Base-by-base conservation (phyloP, 2,888 invertebrate genomes). In the Fissipunctia ypsillon region DNA sequence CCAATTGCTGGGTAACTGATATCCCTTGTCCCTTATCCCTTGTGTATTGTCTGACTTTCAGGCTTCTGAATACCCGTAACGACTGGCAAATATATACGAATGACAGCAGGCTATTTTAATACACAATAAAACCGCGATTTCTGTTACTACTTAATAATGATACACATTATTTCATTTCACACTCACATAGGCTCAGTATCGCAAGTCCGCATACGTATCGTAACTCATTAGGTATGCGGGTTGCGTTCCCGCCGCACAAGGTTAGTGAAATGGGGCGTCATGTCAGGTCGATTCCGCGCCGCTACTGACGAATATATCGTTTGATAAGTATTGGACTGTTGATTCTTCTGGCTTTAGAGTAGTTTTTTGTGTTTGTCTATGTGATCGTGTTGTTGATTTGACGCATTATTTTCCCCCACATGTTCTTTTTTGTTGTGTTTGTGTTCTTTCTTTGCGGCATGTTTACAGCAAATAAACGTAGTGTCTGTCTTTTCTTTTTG, bases 201-300 rank as follows among this genome's bases (percentile, higher is more conserved):
- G 69, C 67, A 68, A 81, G 67, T 69, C 38, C 50, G 41, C 65
- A 61, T 78, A 69, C 41, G n/a, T 64, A 54, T 43, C 45, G 56
- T 14, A 22, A 28, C 52, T 71, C 64, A 81, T 81, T 68, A n/a
- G 16, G 64, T 88, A 91, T 90, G 86, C 90, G 56, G 79, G 80
- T 76, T 87, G 84, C 87, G 87, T 76, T 38, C 78, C 38, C 4
- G 4, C 82, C 83, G 45, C 84, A 84, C 88, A 91, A 91, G 91
- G 91, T 88, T 88, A 88, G 90, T 80, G 90, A 91, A 91, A 91
- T 91, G 89, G 87, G 86, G 79, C 86, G 76, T 41, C 52, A 41
- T 75, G 78, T 77, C 52, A 41, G 76, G 78, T 77, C 69, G 73
- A 80, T 69, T 74, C 74, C 25, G 78, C 35, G 63, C 3, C 28